Base-by-base conservation (phyloP, 2,888 invertebrate genomes). In the Dolomedes plantarius region DNA sequence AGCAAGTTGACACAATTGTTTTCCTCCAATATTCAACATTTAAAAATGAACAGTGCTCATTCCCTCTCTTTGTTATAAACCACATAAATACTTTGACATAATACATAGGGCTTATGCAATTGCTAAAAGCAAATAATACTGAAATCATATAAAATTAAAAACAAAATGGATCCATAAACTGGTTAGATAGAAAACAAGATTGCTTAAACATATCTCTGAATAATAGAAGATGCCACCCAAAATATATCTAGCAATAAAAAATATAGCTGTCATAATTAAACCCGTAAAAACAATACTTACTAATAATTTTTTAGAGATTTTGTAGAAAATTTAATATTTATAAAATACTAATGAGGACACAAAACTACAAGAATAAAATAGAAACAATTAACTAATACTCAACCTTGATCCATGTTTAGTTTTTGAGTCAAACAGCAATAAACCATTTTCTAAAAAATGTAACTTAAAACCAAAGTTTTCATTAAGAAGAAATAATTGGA, bases 71-170 rank as follows among this genome's bases (percentile, higher is more conserved):
- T n/a, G 13, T 68, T 29, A 39, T 65, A 79, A 79, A 79, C 36
- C 62, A 72, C 65, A 50, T 46, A 78, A 69, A 77, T 69, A 79
- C 79, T 79, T 79, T 79, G 79, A 79, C 72, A 79, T 31, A 31
- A 36, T 32, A 36, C 36, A 36, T 9, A 9, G 36, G n/a, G n/a
- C 32, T 28, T 31, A 50, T 31, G 23, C 56, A 41, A 29, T 65
- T 23, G 23, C 62, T 31, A 16, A 16, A 16, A 46, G 16, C 16
- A 11, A 11, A 16, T 46, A 32, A 68, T 41, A 27, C 36, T 65
- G 50, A 28, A 69, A 69, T 39, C n/a, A n/a, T 65, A 67, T 76
- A 76, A 76, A 65, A 76, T 67, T 67, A 31, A 36, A 67, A 76
- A 76, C 9, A 67, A 41, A 67, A 46, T 56, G 29, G 29, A 56